phyloP scores from a whole-genome alignment of 2,797 vertebrate species.

The Sardinella longiceps region DNA sequence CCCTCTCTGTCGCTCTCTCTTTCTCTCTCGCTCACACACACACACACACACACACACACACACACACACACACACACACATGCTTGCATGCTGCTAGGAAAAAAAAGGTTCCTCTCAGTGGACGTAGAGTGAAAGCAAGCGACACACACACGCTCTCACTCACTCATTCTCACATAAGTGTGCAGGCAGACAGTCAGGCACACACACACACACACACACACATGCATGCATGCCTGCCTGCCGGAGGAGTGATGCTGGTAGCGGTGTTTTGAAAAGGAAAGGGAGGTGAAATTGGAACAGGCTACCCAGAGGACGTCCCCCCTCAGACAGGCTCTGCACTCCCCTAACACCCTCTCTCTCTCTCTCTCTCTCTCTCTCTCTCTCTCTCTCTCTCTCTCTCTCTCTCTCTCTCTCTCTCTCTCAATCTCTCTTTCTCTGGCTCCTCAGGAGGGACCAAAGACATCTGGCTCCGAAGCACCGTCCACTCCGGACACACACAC shows the following conservation, averaged over 20 bases:
- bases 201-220: background rate
- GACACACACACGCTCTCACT: slow-evolving; percentile 28
- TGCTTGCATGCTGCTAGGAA: background rate
- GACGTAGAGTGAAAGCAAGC: background rate
- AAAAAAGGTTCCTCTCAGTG: background rate
- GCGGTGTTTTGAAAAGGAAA: slow-evolving; percentile 23
- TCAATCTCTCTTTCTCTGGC: too few relatives aligned
- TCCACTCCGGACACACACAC: background rate
- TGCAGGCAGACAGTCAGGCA: background rate
- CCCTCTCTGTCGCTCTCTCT: background rate
- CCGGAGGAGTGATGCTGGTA: slow-evolving; percentile 26
- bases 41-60: too few relatives aligned
- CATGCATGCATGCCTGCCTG: slow-evolving; percentile 34
- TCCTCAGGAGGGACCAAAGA: background rate
- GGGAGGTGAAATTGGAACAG: slow-evolving; percentile 29
- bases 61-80: background rate
- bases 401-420: background rate
- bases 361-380: slow-evolving; percentile 46
- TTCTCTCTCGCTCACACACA: too few relatives aligned
- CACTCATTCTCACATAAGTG: slow-evolving; percentile 14
- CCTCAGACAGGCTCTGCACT: slow-evolving; percentile 34
- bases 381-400: slow-evolving; percentile 29
- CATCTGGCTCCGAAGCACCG: background rate
- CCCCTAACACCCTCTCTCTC: slow-evolving; percentile 46
- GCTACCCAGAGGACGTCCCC: slow-evolving; percentile 33